Percentiles rank a stretch among this genome's conserved stretches.
phyloP scores from a whole-genome alignment of 1,140 invertebrate genomes.

The Platorchestia sp. region DNA sequence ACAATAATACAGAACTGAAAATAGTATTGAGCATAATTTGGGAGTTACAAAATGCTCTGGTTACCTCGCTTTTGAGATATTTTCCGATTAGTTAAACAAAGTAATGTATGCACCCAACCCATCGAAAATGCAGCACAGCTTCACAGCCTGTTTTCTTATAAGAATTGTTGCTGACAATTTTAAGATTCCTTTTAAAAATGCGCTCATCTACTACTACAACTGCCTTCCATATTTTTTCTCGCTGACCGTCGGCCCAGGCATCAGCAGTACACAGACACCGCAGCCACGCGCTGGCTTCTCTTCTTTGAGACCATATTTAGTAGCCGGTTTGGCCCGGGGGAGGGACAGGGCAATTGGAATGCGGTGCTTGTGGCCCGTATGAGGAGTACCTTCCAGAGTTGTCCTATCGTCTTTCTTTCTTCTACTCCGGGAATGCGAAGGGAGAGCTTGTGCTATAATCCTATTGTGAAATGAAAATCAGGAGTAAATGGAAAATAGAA shows the following conservation, averaged over 20 bases:
- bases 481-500: background rate
- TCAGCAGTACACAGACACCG: background rate
- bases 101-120: too few relatives aligned
- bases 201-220: background rate
- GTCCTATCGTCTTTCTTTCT: background rate
- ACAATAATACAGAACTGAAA: too few relatives aligned
- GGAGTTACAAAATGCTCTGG: too few relatives aligned
- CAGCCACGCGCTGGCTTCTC: background rate
- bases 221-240: background rate
- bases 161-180: too few relatives aligned
- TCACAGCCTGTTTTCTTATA: too few relatives aligned
- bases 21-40: too few relatives aligned
- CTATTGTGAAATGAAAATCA: background rate
- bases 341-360: background rate
- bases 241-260: background rate
- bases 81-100: too few relatives aligned
- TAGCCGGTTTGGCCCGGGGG: background rate
- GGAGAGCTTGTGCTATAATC: background rate
- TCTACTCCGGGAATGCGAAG: background rate
- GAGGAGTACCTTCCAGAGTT: background rate
- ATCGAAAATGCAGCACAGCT: too few relatives aligned
- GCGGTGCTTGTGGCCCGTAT: background rate
- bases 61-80: too few relatives aligned
- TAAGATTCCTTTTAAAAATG: too few relatives aligned
- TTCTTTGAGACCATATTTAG: background rate